Base-by-base conservation (phyloP, 2,113 vertebrate genomes). In the Tupaia tana region DNA sequence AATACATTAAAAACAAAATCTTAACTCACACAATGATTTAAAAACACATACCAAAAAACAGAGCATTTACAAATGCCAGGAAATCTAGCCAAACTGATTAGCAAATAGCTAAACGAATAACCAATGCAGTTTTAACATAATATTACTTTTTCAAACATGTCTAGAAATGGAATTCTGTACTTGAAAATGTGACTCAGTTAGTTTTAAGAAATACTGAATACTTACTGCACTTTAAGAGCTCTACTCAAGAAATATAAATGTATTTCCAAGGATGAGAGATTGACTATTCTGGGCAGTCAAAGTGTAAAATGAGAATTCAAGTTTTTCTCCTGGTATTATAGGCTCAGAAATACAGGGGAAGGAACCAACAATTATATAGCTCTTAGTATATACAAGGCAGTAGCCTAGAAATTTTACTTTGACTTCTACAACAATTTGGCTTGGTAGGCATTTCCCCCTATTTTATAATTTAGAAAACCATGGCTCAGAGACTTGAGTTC, bases 161-260 rank as follows among this genome's bases (percentile, higher is more conserved):
- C 9, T 63, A 93, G 73, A 91, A 43, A 91, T 64, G 43, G 74
- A 86, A 81, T 77, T 85, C 31, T 77, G 18, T 85, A 63, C 77
- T 89, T 63, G 14, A 86, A 91, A 92, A n/a, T 89, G 19, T 56
- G 73, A 77, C 43, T 93, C 19, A 61, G 61, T 81, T 93, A 67
- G 86, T 89, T 91, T 96, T 52, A 93, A 64, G 43, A 93, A 96
- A 81, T 64, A 34, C n/a, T 78, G 22, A 91, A 81, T 75, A 67
- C 15, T 18, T 81, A 77, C 74, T 88, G 81, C 54, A 52, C 84
- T 74, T 91, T 4, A 66, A 91, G 80, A 93, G 54, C 9, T 71
- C 25, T 91, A 20, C 29, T 77, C 73, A 29, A 61, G n/a, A 96
- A 94, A 89, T 34, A 67, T 25, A 80, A 73, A 79, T 66, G 52